phyloP scores from a whole-genome alignment of 2,888 invertebrate genomes.

The Drosophila falleni region DNA sequence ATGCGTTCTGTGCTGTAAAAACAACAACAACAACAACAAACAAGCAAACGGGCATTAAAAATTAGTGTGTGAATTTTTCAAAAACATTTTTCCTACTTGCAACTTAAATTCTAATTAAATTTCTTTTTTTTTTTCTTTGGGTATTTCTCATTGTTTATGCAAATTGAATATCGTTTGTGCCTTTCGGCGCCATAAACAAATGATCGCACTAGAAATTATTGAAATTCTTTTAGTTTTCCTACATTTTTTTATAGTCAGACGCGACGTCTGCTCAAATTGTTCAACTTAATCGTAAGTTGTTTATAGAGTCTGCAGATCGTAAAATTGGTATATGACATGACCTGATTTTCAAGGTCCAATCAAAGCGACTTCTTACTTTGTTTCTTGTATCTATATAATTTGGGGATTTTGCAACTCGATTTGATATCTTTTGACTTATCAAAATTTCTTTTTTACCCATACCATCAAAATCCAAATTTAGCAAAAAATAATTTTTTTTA shows the following conservation, averaged over 20 bases:
- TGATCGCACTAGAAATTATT: conserved; percentile 59
- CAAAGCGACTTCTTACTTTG: background rate
- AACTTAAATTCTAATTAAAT: conserved; percentile 40
- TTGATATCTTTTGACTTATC: conserved; percentile 2
- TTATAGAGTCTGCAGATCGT: conserved; percentile 44
- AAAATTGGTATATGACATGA: conserved; percentile 46
- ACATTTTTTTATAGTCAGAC: conserved; percentile 52
- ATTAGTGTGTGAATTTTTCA: conserved; percentile 16
- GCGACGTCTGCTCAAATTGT: conserved; percentile 42
- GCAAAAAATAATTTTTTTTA: too few relatives aligned
- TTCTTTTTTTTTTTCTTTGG: conserved; percentile 5
- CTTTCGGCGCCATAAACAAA: conserved; percentile 66
- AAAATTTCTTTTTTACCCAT: background rate
- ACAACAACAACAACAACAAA: conserved; percentile 36
- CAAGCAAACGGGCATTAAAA: conserved; percentile 35
- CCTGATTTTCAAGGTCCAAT: conserved; percentile 45
- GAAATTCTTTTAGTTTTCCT: conserved; percentile 46
- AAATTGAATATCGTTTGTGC: conserved; percentile 35
- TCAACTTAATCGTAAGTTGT: conserved; percentile 52
- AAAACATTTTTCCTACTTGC: background rate
- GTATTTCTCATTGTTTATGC: conserved; percentile 48
- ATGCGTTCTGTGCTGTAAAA: conserved; percentile 86
- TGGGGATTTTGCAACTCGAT: conserved; percentile 10
- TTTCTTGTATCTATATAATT: conserved; percentile 1
- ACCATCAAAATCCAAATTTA: too few relatives aligned